These are phyloP conservation scores for Caprella mutica DNA, from an alignment of 2,888 invertebrate species.

Conservation along the genomic window DNA sequence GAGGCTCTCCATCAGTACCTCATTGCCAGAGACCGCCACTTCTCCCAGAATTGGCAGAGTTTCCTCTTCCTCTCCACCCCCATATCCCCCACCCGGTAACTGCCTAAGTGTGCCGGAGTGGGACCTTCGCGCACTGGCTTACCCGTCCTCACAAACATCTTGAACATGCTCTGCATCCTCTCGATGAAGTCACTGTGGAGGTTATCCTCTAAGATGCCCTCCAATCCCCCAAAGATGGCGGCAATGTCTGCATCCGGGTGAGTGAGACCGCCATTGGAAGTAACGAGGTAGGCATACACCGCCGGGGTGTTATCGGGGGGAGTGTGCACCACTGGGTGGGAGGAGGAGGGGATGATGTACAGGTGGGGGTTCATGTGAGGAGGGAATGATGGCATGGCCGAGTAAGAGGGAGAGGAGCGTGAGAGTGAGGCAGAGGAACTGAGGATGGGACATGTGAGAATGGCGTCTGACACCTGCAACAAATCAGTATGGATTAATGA, in stretches of 20 bases:
- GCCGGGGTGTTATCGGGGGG: constrained; percentile 50
- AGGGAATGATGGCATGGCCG: constrained; percentile 47
- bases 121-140: constrained; percentile 16
- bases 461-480: constrained; percentile 20
- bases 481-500: too few relatives aligned
- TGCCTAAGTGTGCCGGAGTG: constrained; percentile 28
- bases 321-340: constrained; percentile 65
- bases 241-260: constrained; percentile 59
- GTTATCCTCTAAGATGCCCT: constrained; percentile 36
- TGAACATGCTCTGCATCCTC: constrained; percentile 26
- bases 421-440: constrained; percentile 14
- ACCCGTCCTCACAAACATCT: constrained; percentile 18
- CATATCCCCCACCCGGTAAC: constrained; percentile 17
- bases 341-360: constrained; percentile 37
- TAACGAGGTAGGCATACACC: constrained; percentile 39
- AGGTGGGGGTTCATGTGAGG: constrained; percentile 43
- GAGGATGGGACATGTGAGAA: constrained; percentile 24
- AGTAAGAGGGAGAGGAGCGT: constrained; percentile 55
- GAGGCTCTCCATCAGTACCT: constrained; percentile 13
- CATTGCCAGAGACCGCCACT: constrained; percentile 14
- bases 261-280: constrained; percentile 40
- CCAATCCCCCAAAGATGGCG: constrained; percentile 65
- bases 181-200: constrained; percentile 1
- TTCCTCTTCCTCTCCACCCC: constrained; percentile 14
- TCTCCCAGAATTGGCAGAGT: constrained; percentile 22